phyloP scores from a whole-genome alignment of 1,140 invertebrate species.

The Drosophila subpulchrella region DNA sequence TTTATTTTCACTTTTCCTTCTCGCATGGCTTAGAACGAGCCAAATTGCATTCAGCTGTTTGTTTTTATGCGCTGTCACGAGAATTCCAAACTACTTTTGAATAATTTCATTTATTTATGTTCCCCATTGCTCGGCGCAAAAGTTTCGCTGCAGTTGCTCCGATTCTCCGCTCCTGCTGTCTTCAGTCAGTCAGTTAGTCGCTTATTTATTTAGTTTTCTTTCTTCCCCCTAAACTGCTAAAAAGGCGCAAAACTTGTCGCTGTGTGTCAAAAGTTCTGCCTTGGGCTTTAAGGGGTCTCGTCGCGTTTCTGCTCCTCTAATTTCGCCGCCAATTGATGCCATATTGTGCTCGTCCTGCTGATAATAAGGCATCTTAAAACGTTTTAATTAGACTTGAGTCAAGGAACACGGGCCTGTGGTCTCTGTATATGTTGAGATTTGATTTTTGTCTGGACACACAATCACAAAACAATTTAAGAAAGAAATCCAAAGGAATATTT shows the following conservation, averaged over 20 bases:
- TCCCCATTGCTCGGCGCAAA: conserved; percentile 52
- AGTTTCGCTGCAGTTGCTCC: conserved; percentile 48
- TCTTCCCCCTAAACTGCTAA: conserved; percentile 52
- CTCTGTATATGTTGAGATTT: too few relatives aligned
- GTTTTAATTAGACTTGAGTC: conserved; percentile 50
- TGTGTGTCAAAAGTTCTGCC: conserved; percentile 66
- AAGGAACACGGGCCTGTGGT: background rate
- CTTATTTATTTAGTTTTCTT: conserved; percentile 76
- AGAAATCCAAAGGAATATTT: too few relatives aligned
- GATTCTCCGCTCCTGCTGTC: conserved; percentile 22
- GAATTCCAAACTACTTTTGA: conserved; percentile 77
- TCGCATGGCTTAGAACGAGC: conserved; percentile 59
- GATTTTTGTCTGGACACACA: too few relatives aligned
- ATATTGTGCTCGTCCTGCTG: conserved; percentile 3
- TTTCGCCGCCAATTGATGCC: conserved; percentile 46
- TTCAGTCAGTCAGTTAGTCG: conserved; percentile 64
- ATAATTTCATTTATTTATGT: conserved; percentile 81
- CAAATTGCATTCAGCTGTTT: conserved; percentile 80
- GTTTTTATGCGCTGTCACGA: conserved; percentile 75
- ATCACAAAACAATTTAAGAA: too few relatives aligned
- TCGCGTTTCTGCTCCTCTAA: background rate
- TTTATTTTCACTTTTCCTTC: conserved; percentile 65
- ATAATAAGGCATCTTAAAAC: conserved; percentile 12
- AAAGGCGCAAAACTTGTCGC: conserved; percentile 58
- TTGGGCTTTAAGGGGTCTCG: conserved; percentile 4